These are phyloP conservation scores for Acanthis flammea DNA, from an alignment of 2,797 vertebrate genomes.

Conservation along the genomic window DNA sequence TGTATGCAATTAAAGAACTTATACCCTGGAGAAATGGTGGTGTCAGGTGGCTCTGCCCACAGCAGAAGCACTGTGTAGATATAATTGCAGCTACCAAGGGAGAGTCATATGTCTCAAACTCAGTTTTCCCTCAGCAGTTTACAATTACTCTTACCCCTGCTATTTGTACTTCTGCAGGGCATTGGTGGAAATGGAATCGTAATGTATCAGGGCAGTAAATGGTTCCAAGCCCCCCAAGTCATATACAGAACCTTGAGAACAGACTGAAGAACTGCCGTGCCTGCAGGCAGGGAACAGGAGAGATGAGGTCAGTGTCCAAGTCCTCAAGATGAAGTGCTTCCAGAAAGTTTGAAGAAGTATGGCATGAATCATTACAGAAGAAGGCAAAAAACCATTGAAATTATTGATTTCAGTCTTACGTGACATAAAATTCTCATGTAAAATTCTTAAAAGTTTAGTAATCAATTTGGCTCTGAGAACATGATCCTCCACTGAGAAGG, in stretches of 20 bases:
- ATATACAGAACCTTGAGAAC: background rate
- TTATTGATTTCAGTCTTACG: background rate
- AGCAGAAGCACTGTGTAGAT: background rate
- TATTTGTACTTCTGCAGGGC: background rate
- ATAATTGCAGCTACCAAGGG: conserved; percentile 22
- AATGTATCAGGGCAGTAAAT: background rate
- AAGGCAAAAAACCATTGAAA: background rate
- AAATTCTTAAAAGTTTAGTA: background rate
- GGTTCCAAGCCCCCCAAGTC: background rate
- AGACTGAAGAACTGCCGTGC: background rate
- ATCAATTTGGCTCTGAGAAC: background rate
- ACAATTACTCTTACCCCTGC: background rate
- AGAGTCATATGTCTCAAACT: background rate
- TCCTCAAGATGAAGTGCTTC: background rate
- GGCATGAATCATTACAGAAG: background rate
- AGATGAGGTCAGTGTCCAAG: background rate
- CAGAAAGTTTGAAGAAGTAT: background rate
- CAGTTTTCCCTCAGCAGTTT: conserved; percentile 4
- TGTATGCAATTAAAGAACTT: conserved; percentile 4
- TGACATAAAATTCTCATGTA: background rate
- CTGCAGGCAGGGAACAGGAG: background rate
- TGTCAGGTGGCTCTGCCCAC: background rate
- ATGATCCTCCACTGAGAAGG: fast-evolving
- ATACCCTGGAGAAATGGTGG: background rate
- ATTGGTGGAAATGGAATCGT: background rate